phyloP scores from a whole-genome alignment of 2,888 invertebrate genomes.

The Acronicta leporina region DNA sequence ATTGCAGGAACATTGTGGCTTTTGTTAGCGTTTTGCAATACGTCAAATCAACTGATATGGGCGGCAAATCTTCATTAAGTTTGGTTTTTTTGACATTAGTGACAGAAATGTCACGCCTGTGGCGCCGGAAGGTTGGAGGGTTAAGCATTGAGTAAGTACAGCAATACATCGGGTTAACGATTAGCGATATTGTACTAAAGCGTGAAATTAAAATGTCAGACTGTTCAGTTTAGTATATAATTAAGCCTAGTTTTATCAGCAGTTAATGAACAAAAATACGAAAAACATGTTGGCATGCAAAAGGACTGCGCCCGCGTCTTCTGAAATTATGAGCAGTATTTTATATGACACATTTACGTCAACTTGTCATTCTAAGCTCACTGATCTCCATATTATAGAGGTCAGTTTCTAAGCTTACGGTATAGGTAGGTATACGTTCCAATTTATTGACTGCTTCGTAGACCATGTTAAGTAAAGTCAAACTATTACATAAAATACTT shows the following conservation, averaged over 20 bases:
- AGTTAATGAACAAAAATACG: too few relatives aligned
- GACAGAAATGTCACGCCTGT: conserved; percentile 30
- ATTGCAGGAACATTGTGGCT: conserved; percentile 53
- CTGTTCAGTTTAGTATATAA: too few relatives aligned
- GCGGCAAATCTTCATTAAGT: conserved; percentile 37
- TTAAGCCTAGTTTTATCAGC: too few relatives aligned
- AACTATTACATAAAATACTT: conserved; percentile 14
- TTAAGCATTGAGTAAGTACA: too few relatives aligned
- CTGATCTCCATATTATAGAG: neutral
- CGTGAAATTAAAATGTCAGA: too few relatives aligned
- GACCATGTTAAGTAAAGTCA: neutral
- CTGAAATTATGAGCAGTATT: neutral
- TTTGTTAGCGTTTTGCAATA: conserved; percentile 44
- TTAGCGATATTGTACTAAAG: too few relatives aligned
- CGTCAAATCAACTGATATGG: conserved; percentile 35
- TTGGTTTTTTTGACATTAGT: conserved; percentile 27
- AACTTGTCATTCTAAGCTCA: neutral
- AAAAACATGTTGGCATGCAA: neutral
- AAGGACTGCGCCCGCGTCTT: neutral
- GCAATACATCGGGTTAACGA: too few relatives aligned
- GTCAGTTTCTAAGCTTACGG: too few relatives aligned
- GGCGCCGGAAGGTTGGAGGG: neutral
- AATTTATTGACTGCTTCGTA: neutral
- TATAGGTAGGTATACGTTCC: too few relatives aligned
- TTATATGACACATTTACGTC: neutral